Evolutionary conservation across 2,888 invertebrate genomes (phyloP), one percentile per base, ranked within the genome.

Genomic region (Ganaspis brasiliensis): DNA sequence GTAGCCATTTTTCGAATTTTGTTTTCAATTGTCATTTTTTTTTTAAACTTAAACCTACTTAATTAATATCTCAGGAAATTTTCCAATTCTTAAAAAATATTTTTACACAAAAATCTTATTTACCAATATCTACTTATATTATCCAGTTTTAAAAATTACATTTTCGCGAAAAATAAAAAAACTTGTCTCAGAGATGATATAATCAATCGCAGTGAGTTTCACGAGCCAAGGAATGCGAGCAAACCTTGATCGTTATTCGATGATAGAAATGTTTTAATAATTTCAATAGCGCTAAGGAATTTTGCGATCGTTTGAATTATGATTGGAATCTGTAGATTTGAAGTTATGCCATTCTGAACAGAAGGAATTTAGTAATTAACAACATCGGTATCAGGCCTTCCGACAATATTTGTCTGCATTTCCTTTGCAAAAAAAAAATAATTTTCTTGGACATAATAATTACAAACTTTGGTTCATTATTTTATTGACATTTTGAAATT

Each of bases 361-460:
- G 84, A 87, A 76, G 91, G 90, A 88, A 91, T 91, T 90, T 87
- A 87, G 89, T 90, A 91, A 91, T 91, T 91, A 91, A 89, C 89
- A 89, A 87, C 88, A 90, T 90, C 88, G 89, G 87, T 85, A 81
- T 79, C 79, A 79, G 77, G 79, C 76, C 75, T 80, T 45, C n/a
- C n/a, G 45, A 21, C 19, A 14, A 78, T 76, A 74, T 79, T 79
- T 79, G 77, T 76, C 73, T 80, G 75, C 75, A 80, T 75, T 79
- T 80, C 75, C 72, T 77, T 75, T 73, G 80, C 19, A 52, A 77
- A 77, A 63, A 74, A 59, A 59, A 76, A 80, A 76, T 75, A 72
- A 71, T 75, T 61, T 71, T 77, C 61, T 21, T 4, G n/a, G n/a
- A n/a, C n/a, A n/a, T n/a, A n/a, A n/a, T n/a, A n/a, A n/a, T n/a